Evolutionary conservation across 30 jellyfish, hydroid and myxozoan species (phyloP).

Genomic region (Cassiopea andromeda): DNA sequence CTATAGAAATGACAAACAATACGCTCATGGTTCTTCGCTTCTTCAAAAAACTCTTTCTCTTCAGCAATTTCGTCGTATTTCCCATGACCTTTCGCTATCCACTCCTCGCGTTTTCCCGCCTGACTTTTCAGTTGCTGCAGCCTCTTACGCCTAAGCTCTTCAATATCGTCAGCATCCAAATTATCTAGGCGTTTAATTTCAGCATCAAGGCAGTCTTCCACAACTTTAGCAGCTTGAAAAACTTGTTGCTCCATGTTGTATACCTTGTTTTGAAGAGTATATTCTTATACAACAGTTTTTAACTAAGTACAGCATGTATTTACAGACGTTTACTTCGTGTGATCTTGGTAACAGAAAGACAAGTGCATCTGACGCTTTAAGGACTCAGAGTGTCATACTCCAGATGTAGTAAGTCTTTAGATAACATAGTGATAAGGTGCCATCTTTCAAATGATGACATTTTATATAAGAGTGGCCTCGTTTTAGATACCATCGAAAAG

Average conservation of each 20-base stretch:
- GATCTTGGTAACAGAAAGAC: neutral
- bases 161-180: slow-evolving; percentile 85
- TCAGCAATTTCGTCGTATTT: slow-evolving; percentile 85
- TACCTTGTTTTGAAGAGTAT: neutral
- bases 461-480: neutral
- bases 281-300: neutral
- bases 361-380: neutral
- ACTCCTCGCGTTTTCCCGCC: slow-evolving; percentile 86
- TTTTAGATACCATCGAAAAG: neutral
- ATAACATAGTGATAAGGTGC: neutral
- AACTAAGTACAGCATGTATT: neutral
- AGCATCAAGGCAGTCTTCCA: slow-evolving; percentile 89
- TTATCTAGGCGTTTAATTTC: slow-evolving; percentile 89
- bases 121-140: slow-evolving; percentile 79
- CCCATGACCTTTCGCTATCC: slow-evolving; percentile 96
- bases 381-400: neutral
- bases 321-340: neutral
- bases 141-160: slow-evolving; percentile 79
- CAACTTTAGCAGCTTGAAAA: slow-evolving; percentile 92
- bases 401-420: neutral
- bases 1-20: slow-evolving; percentile 93
- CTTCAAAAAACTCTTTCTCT: slow-evolving; percentile 96
- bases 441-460: neutral
- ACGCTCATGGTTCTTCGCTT: slow-evolving; percentile 90
- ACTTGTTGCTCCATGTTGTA: slow-evolving; percentile 71